These are phyloP conservation scores for Dendronephthya gigantea DNA, from an alignment of 64 coral and sea anemone species.

Conservation along the genomic window DNA sequence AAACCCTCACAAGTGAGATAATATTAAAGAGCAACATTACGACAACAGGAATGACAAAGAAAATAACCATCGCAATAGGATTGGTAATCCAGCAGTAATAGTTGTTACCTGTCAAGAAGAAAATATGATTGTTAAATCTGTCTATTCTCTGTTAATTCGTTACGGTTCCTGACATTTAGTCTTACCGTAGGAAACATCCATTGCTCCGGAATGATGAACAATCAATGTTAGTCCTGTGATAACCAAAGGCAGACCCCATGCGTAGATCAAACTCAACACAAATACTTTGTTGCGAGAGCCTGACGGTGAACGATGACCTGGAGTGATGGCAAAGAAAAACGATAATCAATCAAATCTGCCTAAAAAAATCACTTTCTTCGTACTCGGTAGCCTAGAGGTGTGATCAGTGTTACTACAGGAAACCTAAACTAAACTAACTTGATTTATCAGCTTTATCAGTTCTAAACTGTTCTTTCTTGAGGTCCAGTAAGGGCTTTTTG, in stretches of 20 bases:
- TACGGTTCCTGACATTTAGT: neutral
- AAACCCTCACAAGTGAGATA: neutral
- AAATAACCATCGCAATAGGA: neutral
- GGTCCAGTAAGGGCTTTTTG: no score
- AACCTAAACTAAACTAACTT: no score
- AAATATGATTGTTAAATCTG: neutral
- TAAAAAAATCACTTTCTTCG: no score
- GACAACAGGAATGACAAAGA: neutral
- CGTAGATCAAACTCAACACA: neutral
- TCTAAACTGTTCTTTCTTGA: no score
- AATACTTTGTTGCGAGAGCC: slow-evolving; percentile 1
- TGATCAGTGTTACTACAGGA: no score
- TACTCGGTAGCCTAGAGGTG: no score
- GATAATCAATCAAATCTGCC: no score
- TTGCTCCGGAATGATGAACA: neutral
- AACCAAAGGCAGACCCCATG: neutral
- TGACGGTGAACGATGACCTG: neutral
- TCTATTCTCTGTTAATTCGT: neutral
- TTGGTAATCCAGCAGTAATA: slow-evolving; percentile 11
- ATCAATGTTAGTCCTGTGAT: neutral
- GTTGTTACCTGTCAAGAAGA: neutral
- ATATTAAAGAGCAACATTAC: slow-evolving; percentile 1
- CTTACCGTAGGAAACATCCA: neutral
- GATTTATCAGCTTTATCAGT: no score
- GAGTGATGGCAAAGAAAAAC: neutral